Evolutionary conservation across 1,140 invertebrate genomes (phyloP).

Genomic region (Steinernema khuongi): DNA sequence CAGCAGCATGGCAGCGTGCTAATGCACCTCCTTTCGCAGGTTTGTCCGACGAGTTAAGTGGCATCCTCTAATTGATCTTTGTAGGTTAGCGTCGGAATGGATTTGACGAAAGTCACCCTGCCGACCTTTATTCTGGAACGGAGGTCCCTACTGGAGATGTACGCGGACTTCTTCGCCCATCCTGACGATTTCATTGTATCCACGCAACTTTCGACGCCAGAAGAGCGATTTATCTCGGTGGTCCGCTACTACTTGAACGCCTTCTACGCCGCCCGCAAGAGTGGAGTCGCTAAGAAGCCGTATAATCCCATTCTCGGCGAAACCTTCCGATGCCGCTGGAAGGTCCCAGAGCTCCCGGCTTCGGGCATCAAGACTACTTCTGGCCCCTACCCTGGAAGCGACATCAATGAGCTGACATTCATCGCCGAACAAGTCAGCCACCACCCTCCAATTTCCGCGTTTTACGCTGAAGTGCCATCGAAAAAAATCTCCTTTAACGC

Average conservation of each 20-base stretch:
- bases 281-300: constrained; percentile 64
- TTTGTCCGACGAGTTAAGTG: constrained; percentile 20
- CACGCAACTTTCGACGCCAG: constrained; percentile 48
- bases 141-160: constrained; percentile 65
- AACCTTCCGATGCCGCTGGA: constrained; percentile 64
- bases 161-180: constrained; percentile 65
- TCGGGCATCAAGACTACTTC: constrained; percentile 65
- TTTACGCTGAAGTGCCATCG: constrained; percentile 63
- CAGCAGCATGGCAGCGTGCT: constrained; percentile 64
- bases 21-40: constrained; percentile 62
- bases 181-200: constrained; percentile 57
- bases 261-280: constrained; percentile 64
- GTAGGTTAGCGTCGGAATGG: constrained; percentile 65
- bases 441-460: constrained; percentile 77
- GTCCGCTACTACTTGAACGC: constrained; percentile 62
- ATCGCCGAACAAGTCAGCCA: constrained; percentile 97
- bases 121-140: constrained; percentile 65
- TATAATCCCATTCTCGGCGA: constrained; percentile 66
- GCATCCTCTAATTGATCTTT: constrained; percentile 39
- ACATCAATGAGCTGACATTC: constrained; percentile 65
- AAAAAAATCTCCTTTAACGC: constrained; percentile 62
- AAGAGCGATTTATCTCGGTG: constrained; percentile 62
- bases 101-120: constrained; percentile 64
- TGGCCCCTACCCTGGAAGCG: constrained; percentile 57
- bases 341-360: constrained; percentile 58